Conservation (phyloP, 1,140 invertebrate species). For the Megathymus violae region DNA sequence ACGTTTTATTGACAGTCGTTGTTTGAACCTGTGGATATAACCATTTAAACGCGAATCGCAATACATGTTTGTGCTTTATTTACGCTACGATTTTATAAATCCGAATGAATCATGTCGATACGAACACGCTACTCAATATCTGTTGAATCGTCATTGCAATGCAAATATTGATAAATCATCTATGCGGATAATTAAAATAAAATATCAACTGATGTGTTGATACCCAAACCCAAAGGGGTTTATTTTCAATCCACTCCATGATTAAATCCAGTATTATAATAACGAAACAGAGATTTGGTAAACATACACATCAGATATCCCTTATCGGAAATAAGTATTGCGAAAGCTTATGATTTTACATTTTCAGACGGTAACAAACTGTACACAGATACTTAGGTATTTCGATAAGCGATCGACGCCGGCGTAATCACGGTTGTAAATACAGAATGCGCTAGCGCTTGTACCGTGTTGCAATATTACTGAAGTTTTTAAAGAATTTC, state of each 20-base stretch:
- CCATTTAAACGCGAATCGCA: slow-evolving; percentile 52
- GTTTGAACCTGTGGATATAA: slow-evolving; percentile 60
- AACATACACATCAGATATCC: slow-evolving; percentile 27
- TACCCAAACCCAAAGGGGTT: no score
- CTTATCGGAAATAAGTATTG: slow-evolving; percentile 38
- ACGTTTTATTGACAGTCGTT: slow-evolving; percentile 71
- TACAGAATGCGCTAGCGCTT: slow-evolving; percentile 39
- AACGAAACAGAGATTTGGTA: slow-evolving; percentile 13
- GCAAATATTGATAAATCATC: neutral
- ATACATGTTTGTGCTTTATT: slow-evolving; percentile 49
- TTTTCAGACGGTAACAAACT: slow-evolving; percentile 39
- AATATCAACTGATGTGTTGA: no score
- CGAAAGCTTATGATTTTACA: slow-evolving; percentile 42
- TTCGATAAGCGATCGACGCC: slow-evolving; percentile 48
- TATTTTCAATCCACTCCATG: no score
- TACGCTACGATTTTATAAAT: slow-evolving; percentile 17
- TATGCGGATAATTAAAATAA: no score
- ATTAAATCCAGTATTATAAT: no score
- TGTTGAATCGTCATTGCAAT: neutral
- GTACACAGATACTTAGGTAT: slow-evolving; percentile 36
- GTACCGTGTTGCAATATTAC: slow-evolving; percentile 42
- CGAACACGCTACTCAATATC: neutral
- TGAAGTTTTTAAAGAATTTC: slow-evolving; percentile 52
- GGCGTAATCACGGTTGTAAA: slow-evolving; percentile 48
- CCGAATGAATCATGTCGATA: neutral